Conservation (phyloP, 2,113 vertebrate species). For the Engystomops pustulosus region DNA sequence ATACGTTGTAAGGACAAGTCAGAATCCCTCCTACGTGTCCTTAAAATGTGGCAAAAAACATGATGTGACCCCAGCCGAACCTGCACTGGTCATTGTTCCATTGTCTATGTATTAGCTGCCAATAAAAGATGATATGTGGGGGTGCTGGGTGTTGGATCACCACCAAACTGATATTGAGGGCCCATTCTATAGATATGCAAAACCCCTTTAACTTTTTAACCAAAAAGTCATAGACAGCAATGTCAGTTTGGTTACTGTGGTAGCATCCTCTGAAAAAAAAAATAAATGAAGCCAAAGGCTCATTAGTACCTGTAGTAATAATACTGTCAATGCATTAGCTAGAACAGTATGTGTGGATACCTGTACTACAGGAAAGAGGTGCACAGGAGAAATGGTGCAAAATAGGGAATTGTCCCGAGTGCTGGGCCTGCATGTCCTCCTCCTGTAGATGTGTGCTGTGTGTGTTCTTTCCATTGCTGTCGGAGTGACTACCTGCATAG, state of each 20-base stretch:
- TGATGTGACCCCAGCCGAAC: no score
- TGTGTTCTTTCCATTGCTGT: neutral
- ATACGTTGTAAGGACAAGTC: no score
- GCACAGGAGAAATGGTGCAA: conserved; percentile 43
- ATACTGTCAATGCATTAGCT: neutral
- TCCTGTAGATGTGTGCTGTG: conserved; percentile 16
- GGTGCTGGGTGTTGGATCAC: no score
- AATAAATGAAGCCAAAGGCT: neutral
- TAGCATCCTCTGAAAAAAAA: neutral
- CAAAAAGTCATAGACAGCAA: no score
- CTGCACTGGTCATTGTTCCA: no score
- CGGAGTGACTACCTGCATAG: neutral
- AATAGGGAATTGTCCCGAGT: conserved; percentile 38
- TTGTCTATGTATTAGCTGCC: no score
- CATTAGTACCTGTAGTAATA: neutral
- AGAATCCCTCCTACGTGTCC: no score
- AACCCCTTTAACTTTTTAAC: no score
- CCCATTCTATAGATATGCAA: no score
- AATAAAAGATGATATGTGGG: no score
- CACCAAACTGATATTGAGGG: no score
- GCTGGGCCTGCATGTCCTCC: conserved; percentile 32
- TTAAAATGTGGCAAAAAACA: no score
- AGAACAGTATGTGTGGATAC: neutral
- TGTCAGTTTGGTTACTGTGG: neutral
- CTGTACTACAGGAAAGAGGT: neutral